Evolutionary conservation across 2,888 invertebrate species (phyloP).

Genomic region (Polylopha cassiicola): DNA sequence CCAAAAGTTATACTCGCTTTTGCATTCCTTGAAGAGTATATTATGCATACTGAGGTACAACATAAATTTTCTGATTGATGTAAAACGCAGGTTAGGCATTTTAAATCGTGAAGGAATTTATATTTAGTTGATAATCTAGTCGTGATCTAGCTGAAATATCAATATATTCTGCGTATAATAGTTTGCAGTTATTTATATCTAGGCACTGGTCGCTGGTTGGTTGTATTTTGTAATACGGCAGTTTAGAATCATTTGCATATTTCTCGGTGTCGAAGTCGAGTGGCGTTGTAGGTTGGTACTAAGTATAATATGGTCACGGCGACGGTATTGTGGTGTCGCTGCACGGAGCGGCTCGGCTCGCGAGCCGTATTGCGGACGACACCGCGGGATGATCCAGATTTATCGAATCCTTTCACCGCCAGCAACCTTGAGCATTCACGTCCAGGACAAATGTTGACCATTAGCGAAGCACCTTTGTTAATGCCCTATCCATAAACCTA

Average conservation of each 20-base stretch:
- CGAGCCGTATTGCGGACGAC: constrained; percentile 8
- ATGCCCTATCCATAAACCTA: constrained; percentile 71
- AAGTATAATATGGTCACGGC: constrained; percentile 35
- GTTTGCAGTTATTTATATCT: constrained; percentile 69
- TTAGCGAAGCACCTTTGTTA: constrained; percentile 63
- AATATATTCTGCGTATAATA: constrained; percentile 67
- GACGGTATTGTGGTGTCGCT: too few relatives aligned
- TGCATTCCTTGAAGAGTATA: too few relatives aligned
- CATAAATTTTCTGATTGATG: too few relatives aligned
- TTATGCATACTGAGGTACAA: too few relatives aligned
- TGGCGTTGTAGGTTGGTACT: constrained; percentile 35
- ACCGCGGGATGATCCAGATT: constrained; percentile 70
- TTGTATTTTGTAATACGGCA: constrained; percentile 60
- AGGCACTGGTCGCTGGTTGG: constrained; percentile 63
- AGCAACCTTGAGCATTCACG: constrained; percentile 59
- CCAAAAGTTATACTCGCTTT: too few relatives aligned
- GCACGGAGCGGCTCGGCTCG: too few relatives aligned
- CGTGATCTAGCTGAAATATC: constrained; percentile 63
- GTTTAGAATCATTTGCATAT: constrained; percentile 69
- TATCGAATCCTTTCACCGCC: constrained; percentile 66
- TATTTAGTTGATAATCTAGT: constrained; percentile 61
- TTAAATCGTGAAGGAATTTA: too few relatives aligned
- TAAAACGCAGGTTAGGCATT: too few relatives aligned
- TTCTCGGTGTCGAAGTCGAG: constrained; percentile 50
- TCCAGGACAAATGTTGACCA: constrained; percentile 58